Conservation (phyloP, 2,797 vertebrate species). For the Pyrocephalus nanus region DNA sequence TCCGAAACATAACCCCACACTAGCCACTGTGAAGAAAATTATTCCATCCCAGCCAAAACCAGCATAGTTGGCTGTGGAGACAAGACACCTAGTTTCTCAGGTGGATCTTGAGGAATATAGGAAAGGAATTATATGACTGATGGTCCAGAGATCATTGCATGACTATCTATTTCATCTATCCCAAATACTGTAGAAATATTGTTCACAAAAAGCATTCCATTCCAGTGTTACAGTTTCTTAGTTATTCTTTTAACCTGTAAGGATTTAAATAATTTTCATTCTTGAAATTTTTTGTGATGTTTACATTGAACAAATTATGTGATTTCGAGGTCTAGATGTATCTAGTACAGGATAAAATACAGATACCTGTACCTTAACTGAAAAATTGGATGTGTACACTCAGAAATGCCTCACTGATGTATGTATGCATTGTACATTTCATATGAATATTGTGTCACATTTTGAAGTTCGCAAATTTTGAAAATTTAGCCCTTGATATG, state of each 20-base stretch:
- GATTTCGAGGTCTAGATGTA: not conserved
- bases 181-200: conserved; percentile 12
- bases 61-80: not conserved
- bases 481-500: not conserved
- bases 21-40: not conserved
- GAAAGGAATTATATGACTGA: not conserved
- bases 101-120: not conserved
- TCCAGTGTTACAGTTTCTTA: conserved; percentile 18
- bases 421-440: not conserved
- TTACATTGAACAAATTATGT: not conserved
- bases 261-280: conserved; percentile 15
- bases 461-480: not conserved
- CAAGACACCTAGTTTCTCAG: not conserved
- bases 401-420: not conserved
- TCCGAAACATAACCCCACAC: not conserved
- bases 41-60: not conserved
- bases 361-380: not conserved
- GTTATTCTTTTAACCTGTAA: not conserved
- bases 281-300: conserved; percentile 14
- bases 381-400: not conserved
- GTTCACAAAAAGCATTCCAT: not conserved
- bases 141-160: not conserved
- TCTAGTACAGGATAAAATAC: not conserved
- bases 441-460: rapidly evolving
- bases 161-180: not conserved